A percentile compares a stretch with the other conserved stretches of the same genome.
Conservation (phyloP, 2,113 vertebrate genomes). For the Nerophis ophidion region DNA sequence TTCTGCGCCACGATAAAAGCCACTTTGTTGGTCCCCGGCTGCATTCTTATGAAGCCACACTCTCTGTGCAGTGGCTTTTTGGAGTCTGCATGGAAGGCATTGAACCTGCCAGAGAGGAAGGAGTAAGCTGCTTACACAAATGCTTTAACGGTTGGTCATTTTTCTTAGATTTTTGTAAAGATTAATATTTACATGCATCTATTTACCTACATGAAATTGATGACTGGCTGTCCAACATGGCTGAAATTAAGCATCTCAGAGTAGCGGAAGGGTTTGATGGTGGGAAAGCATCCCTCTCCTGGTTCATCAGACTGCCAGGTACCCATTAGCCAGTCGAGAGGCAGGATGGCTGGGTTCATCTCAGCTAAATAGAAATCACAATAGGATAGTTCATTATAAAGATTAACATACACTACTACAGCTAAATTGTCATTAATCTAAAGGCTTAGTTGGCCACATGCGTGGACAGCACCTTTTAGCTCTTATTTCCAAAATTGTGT, state of each 20-base stretch:
- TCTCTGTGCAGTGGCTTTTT: constrained; percentile 90
- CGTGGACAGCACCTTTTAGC: too few relatives aligned
- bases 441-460: too few relatives aligned
- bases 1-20: constrained; percentile 94
- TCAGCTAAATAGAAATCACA: constrained; percentile 49
- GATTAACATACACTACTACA: too few relatives aligned
- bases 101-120: constrained; percentile 75
- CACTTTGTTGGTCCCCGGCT: constrained; percentile 87
- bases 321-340: constrained; percentile 91
- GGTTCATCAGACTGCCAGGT: constrained; percentile 87
- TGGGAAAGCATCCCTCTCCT: constrained; percentile 79
- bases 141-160: not conserved
- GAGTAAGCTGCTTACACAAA: not conserved
- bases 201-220: constrained; percentile 79
- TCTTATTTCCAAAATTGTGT: too few relatives aligned
- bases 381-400: not conserved
- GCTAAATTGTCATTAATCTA: too few relatives aligned
- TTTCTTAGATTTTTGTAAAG: not conserved
- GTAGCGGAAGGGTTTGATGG: constrained; percentile 84
- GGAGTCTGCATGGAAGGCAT: constrained; percentile 82
- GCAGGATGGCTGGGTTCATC: constrained; percentile 75
- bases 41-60: constrained; percentile 87
- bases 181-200: not conserved
- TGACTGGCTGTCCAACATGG: constrained; percentile 76
- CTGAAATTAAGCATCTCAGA: constrained; percentile 83